phyloP scores from a whole-genome alignment of 2,113 vertebrate genomes.

The Phalacrocorax pelagicus region DNA sequence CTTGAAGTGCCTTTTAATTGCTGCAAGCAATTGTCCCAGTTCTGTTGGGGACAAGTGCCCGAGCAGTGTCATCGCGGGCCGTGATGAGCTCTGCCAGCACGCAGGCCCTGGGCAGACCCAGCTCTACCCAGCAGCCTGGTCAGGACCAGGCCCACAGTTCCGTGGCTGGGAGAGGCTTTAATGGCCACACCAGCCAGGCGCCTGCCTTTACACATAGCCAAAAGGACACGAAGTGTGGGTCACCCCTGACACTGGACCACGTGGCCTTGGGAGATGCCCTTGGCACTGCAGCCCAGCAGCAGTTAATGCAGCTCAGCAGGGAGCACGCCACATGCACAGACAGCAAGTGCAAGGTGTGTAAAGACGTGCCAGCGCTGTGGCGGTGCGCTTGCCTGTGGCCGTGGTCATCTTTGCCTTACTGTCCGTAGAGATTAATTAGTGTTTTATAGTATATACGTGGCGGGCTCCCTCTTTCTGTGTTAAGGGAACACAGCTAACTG shows the following conservation, averaged over 20 bases:
- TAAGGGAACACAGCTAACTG: not conserved
- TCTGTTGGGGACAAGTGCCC: not conserved
- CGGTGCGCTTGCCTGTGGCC: not conserved
- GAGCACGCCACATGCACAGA: too few relatives aligned
- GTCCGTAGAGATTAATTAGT: not conserved
- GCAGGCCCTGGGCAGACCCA: not conserved
- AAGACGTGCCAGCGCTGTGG: fast-evolving
- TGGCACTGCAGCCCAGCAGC: too few relatives aligned
- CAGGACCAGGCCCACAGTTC: not conserved
- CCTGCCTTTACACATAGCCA: not conserved
- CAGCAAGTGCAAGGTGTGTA: too few relatives aligned
- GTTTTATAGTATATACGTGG: not conserved
- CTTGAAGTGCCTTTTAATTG: not conserved
- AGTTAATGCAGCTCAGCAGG: not conserved
- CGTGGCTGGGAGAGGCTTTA: not conserved
- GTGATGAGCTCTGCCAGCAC: not conserved
- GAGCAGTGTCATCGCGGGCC: not conserved
- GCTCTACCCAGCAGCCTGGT: not conserved
- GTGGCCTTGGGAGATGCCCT: not conserved
- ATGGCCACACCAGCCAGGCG: not conserved
- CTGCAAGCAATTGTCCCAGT: not conserved
- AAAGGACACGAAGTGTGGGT: not conserved
- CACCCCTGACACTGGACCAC: not conserved
- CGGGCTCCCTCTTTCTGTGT: not conserved
- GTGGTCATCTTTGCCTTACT: not conserved